Evolutionary conservation across 2,888 invertebrate species (phyloP).

Genomic region (Erpobdella octoculata): DNA sequence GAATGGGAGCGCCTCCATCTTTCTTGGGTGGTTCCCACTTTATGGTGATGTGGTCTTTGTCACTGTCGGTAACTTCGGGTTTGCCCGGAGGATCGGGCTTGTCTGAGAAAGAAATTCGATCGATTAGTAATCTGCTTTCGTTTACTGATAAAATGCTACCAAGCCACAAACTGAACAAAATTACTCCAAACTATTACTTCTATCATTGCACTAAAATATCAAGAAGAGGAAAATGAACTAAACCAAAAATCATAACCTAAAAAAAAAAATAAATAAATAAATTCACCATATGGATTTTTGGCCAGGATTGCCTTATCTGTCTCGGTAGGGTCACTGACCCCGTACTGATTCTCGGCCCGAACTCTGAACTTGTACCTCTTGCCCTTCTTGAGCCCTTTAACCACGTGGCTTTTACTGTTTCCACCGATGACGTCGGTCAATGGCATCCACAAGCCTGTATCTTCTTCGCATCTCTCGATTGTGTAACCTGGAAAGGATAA

Average conservation of each 20-base stretch:
- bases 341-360: slow-evolving; percentile 91
- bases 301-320: slow-evolving; percentile 82
- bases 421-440: slow-evolving; percentile 74
- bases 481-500: slow-evolving; percentile 64
- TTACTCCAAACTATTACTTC: too few species aligned
- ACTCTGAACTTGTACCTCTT: slow-evolving; percentile 91
- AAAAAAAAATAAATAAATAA: slow-evolving; percentile 7
- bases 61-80: slow-evolving; percentile 83
- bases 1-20: slow-evolving; percentile 81
- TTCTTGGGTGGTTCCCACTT: slow-evolving; percentile 81
- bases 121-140: too few species aligned
- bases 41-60: slow-evolving; percentile 81
- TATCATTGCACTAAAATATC: too few species aligned
- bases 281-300: slow-evolving; percentile 85
- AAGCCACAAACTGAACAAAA: too few species aligned
- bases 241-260: too few species aligned
- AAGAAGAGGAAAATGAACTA: too few species aligned
- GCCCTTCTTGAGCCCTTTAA: slow-evolving; percentile 82
- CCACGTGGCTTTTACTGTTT: slow-evolving; percentile 66
- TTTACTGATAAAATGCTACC: too few species aligned
- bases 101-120: too few species aligned
- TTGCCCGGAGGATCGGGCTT: slow-evolving; percentile 64
- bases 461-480: slow-evolving; percentile 86
- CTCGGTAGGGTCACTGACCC: slow-evolving; percentile 78
- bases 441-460: slow-evolving; percentile 82